These are phyloP conservation scores for Arbacia lixula DNA, from an alignment of 53 echinoderm and acorn worm genomes.

Conservation along the genomic window DNA sequence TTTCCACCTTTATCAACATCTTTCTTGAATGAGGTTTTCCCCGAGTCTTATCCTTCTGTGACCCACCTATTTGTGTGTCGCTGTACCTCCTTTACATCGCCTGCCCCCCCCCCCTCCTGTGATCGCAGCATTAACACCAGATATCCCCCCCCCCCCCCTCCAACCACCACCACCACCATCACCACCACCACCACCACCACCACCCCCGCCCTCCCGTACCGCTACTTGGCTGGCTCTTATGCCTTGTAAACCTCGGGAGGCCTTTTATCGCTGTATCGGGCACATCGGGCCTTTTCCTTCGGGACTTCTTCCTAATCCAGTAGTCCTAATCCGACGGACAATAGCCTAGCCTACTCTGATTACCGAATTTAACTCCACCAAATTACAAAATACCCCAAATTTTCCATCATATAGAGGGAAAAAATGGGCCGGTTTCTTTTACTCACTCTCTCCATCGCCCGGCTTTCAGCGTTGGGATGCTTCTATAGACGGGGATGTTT, in stretches of 20 bases:
- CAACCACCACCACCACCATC: no score
- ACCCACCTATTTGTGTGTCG: no score
- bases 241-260: slow-evolving; percentile 23
- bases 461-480: background rate
- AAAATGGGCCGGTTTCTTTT: slow-evolving; percentile 14
- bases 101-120: no score
- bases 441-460: slow-evolving; percentile 8
- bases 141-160: no score
- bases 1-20: no score
- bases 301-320: slow-evolving; percentile 54
- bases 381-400: slow-evolving; percentile 55
- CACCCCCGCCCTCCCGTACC: background rate
- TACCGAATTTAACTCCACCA: slow-evolving; percentile 58
- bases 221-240: slow-evolving; percentile 34
- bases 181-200: no score
- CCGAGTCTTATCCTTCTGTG: no score
- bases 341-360: slow-evolving; percentile 41
- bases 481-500: slow-evolving; percentile 39
- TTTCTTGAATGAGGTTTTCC: no score
- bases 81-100: no score
- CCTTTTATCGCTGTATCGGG: slow-evolving; percentile 42
- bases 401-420: no score
- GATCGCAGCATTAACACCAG: no score
- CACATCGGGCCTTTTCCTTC: background rate
- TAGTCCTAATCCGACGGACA: slow-evolving; percentile 37